Base-by-base conservation (phyloP, 2,888 invertebrate genomes). In the Aleiodes leptofemur region DNA sequence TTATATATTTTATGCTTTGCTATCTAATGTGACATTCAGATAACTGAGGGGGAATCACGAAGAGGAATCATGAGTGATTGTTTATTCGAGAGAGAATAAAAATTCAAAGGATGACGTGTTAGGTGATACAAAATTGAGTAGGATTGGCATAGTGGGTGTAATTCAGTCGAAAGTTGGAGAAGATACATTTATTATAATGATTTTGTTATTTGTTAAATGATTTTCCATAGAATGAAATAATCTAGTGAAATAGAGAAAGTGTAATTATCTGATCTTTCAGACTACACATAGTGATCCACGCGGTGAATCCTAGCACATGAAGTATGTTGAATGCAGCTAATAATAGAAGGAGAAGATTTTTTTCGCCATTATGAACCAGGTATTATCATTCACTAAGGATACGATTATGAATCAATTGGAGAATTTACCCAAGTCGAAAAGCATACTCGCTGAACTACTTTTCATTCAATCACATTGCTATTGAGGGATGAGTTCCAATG, bases 231-330 rank as follows among this genome's bases (percentile, higher is more conserved):
- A 13, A 8, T 29, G 29, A 13, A 72, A 64, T 57, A 78, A 75
- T 77, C 61, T 51, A 64, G 71, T 16, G 59, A 76, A 69, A 74
- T 23, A 64, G 48, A 53, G 11, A 73, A 51, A 70, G 59, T 53
- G 71, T 76, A 75, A 77, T 68, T 73, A 56, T 84, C 90, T 91
- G 90, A 91, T 91, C 91, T 91, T 91, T 91, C 82, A 87, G 88
- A 79, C 88, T 91, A 86, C 90, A 90, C 89, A 91, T 89, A 80
- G 91, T 90, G 87, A 91, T 90, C 91, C 91, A 91, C 82, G 91
- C 90, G 70, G 91, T 91, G 86, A 91, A 91, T 86, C 91, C 91
- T 86, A 91, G 90, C 83, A 90, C 90, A 83, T 86, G 90, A 82
- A 84, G 88, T 86, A 89, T 88, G 81, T 83, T 83, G 82, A 87